Conservation (phyloP, 2,888 invertebrate genomes). For the Tryphoninae sp. region DNA sequence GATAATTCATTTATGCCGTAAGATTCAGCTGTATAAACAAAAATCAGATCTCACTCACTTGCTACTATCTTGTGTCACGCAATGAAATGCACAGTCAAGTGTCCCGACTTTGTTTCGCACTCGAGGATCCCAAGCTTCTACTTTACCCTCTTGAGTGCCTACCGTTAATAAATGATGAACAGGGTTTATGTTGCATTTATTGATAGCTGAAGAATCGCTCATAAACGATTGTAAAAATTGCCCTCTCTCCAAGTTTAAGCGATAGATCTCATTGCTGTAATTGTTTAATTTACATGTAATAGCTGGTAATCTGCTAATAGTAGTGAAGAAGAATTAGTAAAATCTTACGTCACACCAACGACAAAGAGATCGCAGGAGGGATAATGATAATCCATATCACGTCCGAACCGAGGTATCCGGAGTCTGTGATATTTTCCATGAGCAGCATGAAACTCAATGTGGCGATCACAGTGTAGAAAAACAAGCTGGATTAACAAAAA, state of each 20-base stretch:
- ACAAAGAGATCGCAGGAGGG: constrained; percentile 96
- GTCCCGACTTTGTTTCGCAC: constrained; percentile 88
- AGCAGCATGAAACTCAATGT: constrained; percentile 97
- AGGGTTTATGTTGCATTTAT: constrained; percentile 93
- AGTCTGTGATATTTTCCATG: constrained; percentile 95
- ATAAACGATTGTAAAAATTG: constrained; percentile 94
- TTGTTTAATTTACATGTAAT: neutral
- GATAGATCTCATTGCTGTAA: constrained; percentile 91
- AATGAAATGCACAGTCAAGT: constrained; percentile 91
- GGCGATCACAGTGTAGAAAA: constrained; percentile 94
- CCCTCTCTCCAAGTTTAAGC: constrained; percentile 97
- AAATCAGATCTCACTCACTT: constrained; percentile 79
- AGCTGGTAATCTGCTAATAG: neutral
- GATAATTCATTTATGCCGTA: neutral
- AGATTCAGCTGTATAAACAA: neutral
- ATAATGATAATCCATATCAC: constrained; percentile 95
- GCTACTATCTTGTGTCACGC: constrained; percentile 83
- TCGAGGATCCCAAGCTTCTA: constrained; percentile 99
- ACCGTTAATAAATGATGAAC: constrained; percentile 93
- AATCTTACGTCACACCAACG: constrained; percentile 91
- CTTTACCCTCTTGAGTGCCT: constrained; percentile 94
- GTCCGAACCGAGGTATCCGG: constrained; percentile 96
- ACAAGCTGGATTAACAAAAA: constrained; percentile 85
- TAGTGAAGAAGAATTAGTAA: neutral
- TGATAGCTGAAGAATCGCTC: constrained; percentile 89